Evolutionary conservation across 2,888 invertebrate genomes (phyloP).

Genomic region (Unio delphinus): DNA sequence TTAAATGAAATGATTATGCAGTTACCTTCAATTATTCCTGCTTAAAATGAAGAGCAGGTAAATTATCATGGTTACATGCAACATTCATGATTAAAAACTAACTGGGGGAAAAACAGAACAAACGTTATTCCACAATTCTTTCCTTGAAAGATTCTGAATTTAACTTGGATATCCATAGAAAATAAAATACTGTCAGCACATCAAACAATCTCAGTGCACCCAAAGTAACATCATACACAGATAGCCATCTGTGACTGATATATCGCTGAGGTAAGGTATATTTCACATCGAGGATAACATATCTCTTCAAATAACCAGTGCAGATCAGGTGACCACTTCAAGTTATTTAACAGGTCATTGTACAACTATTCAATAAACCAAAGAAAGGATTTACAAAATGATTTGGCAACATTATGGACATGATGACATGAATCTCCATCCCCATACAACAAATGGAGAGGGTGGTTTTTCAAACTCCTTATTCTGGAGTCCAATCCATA

Average conservation of each 20-base stretch:
- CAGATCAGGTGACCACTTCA: conserved; percentile 39
- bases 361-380: conserved; percentile 29
- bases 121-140: background rate
- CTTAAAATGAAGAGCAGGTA: background rate
- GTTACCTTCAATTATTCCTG: conserved; percentile 19
- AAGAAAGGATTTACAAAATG: conserved; percentile 36
- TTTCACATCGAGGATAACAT: conserved; percentile 22
- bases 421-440: conserved; percentile 50
- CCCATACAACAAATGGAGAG: conserved; percentile 39
- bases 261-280: conserved; percentile 30
- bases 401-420: conserved; percentile 43
- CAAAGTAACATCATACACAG: conserved; percentile 28
- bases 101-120: too few relatives aligned
- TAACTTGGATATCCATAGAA: conserved; percentile 2
- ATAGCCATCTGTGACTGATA: conserved; percentile 37
- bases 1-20: conserved; percentile 7
- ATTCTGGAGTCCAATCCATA: conserved; percentile 40
- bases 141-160: conserved; percentile 2
- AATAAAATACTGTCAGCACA: conserved; percentile 31
- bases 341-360: conserved; percentile 36
- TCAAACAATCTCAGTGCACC: conserved; percentile 29
- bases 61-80: too few relatives aligned
- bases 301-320: conserved; percentile 24
- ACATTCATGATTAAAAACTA: too few relatives aligned
- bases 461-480: conserved; percentile 19